Evolutionary conservation across 2,888 invertebrate genomes (phyloP).

Genomic region (Orchesellides sinensis): DNA sequence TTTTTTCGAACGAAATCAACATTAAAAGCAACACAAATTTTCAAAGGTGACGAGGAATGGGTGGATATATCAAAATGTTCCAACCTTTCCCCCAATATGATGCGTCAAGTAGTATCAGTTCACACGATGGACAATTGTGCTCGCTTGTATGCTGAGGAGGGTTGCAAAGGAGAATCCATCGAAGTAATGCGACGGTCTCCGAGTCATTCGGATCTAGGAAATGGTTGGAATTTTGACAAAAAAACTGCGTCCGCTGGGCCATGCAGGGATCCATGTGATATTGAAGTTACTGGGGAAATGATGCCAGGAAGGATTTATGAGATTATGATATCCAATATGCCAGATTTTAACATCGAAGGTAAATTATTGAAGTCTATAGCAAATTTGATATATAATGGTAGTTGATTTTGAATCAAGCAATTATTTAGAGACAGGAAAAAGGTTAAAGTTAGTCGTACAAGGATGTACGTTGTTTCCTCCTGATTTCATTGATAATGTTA

Average conservation of each 20-base stretch:
- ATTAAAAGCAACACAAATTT: too few relatives aligned
- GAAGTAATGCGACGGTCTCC: neutral
- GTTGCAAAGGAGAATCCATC: neutral
- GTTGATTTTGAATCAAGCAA: too few relatives aligned
- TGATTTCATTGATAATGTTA: neutral
- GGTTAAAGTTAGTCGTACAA: too few relatives aligned
- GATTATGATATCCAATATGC: too few relatives aligned
- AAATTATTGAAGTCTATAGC: too few relatives aligned
- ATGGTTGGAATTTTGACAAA: neutral
- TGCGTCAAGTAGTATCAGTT: neutral
- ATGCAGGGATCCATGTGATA: neutral
- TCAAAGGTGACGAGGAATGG: too few relatives aligned
- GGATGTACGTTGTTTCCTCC: neutral
- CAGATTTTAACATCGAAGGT: too few relatives aligned
- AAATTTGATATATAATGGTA: too few relatives aligned
- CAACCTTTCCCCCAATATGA: neutral
- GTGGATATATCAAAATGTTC: neutral
- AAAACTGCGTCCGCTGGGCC: neutral
- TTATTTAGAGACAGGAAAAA: too few relatives aligned
- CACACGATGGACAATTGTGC: neutral
- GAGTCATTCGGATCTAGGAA: neutral
- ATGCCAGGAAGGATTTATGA: too few relatives aligned
- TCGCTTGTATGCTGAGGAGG: neutral
- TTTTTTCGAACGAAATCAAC: too few relatives aligned
- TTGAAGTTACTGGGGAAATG: neutral